Evolutionary conservation across 2,113 vertebrate species (phyloP), one percentile per base, ranked within the genome.

Genomic region (Phoxinus phoxinus): DNA sequence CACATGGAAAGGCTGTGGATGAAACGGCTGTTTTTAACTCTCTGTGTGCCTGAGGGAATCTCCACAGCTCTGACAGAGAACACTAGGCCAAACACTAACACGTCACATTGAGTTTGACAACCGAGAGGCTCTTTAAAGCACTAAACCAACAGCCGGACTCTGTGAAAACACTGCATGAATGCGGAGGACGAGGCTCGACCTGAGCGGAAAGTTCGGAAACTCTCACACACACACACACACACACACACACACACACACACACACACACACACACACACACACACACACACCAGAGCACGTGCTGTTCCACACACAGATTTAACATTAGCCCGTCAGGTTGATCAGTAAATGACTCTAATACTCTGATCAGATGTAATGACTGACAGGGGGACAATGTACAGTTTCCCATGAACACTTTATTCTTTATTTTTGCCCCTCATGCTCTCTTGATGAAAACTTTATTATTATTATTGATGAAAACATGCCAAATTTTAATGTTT

Each of bases 91-190:
- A 46, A 78, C 84, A 90, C 65, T 89, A 93, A 94, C 93, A 91
- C 86, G 71, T 53, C 90, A 88, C 89, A 94, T 91, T 63, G 75
- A 83, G 89, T 83, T 88, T 93, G 93, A 94, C 93, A 79, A 56
- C 17, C 51, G 90, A 92, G 92, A 91, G 91, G 90, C 90, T 91
- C 86, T 89, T 72, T 81, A 87, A 63, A 59, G 88, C 85, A 83
- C 89, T 93, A 89, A 81, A 90, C 78, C 84, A 89, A 86, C 87
- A 84, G 83, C 73, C 85, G 88, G 84, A 83, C 89, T 89, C 92
- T 93, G 92, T 93, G 91, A 81, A 48, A 72, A 72, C 35, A 35
- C 27, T 6, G 21, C 37, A n/a, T 30, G 48, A 41, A 46, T 19
- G 44, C 48, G 25, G 2, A 0, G 9, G 5, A 56, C 27, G 19